These are phyloP conservation scores for Pangasius larnaudii DNA, from an alignment of 2,797 vertebrate genomes.

Conservation along the genomic window DNA sequence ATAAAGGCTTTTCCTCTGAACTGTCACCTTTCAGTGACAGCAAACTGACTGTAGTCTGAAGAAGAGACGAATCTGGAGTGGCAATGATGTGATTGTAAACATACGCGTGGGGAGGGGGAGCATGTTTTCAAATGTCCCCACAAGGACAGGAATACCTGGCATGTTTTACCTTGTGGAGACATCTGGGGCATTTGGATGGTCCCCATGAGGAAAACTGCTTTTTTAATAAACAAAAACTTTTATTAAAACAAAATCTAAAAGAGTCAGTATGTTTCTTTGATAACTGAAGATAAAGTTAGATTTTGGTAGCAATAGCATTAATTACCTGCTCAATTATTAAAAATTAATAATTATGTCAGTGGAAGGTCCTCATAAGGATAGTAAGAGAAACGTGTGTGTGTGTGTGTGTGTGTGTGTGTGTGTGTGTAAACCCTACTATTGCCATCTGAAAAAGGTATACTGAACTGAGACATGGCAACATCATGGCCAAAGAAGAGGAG, in stretches of 20 bases:
- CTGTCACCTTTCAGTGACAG: constrained; percentile 67
- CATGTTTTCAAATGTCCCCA: constrained; percentile 13
- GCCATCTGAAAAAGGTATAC: not conserved
- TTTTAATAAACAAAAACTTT: not conserved
- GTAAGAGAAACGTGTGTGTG: not conserved
- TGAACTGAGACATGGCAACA: not conserved
- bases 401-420: not conserved
- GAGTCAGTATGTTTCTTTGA: not conserved
- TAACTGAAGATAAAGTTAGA: not conserved
- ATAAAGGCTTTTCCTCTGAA: constrained; percentile 61
- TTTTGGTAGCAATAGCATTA: not conserved
- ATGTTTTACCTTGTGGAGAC: constrained; percentile 11
- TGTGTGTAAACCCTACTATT: not conserved
- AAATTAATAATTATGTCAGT: no score
- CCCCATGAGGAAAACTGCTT: not conserved
- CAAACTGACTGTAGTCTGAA: constrained; percentile 42
- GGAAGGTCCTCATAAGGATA: not conserved
- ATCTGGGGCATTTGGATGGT: not conserved
- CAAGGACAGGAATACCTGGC: not conserved
- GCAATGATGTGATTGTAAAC: constrained; percentile 52
- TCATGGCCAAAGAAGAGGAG: not conserved
- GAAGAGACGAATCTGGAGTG: constrained; percentile 48
- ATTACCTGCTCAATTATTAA: not conserved
- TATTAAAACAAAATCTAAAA: not conserved
- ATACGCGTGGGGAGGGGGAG: not conserved